These are phyloP conservation scores for Pelagia noctiluca DNA, from an alignment of 30 jellyfish, hydroid and myxozoan species.

Conservation along the genomic window DNA sequence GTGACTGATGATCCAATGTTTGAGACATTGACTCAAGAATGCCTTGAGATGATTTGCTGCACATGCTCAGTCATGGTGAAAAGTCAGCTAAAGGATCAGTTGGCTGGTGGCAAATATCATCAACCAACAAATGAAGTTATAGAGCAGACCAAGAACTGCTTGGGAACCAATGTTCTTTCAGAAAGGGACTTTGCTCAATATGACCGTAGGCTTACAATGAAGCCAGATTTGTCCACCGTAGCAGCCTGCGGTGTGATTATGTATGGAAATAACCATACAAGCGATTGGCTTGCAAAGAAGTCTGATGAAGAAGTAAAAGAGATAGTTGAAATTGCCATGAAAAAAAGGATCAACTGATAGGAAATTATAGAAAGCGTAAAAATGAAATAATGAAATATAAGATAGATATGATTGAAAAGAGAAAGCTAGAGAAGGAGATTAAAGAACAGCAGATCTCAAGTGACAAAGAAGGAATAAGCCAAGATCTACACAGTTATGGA, in stretches of 20 bases:
- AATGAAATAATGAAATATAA: constrained; percentile 12
- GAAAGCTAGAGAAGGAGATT: constrained; percentile 15
- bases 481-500: constrained; percentile 25
- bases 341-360: background rate
- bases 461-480: constrained; percentile 11
- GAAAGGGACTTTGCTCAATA: constrained; percentile 53
- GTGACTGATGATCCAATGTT: constrained; percentile 10
- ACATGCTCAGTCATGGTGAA: constrained; percentile 5
- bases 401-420: constrained; percentile 18
- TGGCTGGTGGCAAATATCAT: constrained; percentile 21
- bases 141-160: constrained; percentile 6
- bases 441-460: background rate
- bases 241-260: constrained; percentile 54
- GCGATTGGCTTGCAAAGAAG: constrained; percentile 37
- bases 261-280: constrained; percentile 49
- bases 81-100: constrained; percentile 15
- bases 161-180: constrained; percentile 1
- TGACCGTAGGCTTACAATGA: constrained; percentile 7
- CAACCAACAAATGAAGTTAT: background rate
- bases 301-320: constrained; percentile 16
- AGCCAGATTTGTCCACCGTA: constrained; percentile 30
- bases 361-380: background rate
- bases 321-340: constrained; percentile 25
- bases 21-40: constrained; percentile 30
- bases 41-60: constrained; percentile 19